Conservation (phyloP, 2,113 vertebrate genomes). For the Tichodroma muraria region DNA sequence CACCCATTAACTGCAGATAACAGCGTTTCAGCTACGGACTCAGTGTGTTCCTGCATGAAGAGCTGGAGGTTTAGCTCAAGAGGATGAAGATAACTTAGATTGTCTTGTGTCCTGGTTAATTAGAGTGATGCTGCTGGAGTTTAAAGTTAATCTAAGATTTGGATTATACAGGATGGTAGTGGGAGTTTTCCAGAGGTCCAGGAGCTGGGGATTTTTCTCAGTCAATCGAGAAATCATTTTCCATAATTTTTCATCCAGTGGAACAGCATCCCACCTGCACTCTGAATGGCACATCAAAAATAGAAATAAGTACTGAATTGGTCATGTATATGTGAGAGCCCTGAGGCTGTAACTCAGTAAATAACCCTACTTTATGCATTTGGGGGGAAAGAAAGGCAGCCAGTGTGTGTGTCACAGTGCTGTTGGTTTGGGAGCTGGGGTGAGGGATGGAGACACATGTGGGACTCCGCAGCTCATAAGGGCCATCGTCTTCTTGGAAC, state of each 20-base stretch:
- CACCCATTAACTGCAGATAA: accelerated
- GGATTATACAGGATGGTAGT: background rate
- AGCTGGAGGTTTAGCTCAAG: background rate
- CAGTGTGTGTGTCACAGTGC: accelerated
- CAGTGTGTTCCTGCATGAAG: accelerated
- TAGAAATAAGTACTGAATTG: background rate
- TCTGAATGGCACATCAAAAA: background rate
- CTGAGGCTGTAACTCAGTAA: background rate
- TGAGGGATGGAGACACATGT: accelerated
- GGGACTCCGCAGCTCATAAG: accelerated
- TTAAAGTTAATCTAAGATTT: background rate
- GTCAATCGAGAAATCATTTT: background rate
- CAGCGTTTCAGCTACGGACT: accelerated
- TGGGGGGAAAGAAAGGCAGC: background rate
- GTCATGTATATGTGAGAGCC: background rate
- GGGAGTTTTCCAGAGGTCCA: background rate
- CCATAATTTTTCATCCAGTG: background rate
- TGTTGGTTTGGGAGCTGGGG: background rate
- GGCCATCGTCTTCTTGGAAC: background rate
- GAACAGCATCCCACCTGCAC: background rate
- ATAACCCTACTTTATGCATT: background rate
- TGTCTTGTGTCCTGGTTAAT: background rate
- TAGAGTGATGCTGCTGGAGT: background rate
- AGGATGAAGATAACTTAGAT: background rate
- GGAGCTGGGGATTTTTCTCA: background rate